phyloP scores from a whole-genome alignment of 2,113 vertebrate species.

The Protomyctophum bolini region DNA sequence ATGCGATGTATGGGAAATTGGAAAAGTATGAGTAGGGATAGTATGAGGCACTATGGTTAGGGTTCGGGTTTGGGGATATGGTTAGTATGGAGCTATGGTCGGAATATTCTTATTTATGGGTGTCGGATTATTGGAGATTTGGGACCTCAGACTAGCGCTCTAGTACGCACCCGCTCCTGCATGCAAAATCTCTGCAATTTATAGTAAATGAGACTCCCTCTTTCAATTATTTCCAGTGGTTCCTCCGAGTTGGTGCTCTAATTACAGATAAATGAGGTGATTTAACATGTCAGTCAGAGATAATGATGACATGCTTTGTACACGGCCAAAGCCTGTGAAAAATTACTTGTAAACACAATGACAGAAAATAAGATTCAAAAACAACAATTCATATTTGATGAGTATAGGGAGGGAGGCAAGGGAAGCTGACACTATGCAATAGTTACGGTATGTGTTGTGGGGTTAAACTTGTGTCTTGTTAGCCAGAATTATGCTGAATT shows the following conservation, averaged over 20 bases:
- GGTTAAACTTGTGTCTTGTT: conserved; percentile 63
- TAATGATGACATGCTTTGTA: conserved; percentile 53
- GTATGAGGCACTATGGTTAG: too few species aligned
- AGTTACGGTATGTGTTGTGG: conserved; percentile 31
- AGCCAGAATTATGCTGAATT: conserved; percentile 75
- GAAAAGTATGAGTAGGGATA: too few species aligned
- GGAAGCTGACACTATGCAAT: conserved; percentile 48
- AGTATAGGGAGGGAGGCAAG: conserved; percentile 10
- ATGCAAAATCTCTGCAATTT: conserved; percentile 1
- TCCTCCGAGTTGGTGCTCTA: conserved; percentile 37
- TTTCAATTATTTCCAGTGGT: conserved; percentile 22
- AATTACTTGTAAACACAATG: conserved; percentile 38
- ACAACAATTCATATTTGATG: conserved; percentile 31
- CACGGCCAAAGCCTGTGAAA: conserved; percentile 32
- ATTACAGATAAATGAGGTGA: conserved; percentile 64
- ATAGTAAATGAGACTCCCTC: background rate
- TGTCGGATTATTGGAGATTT: too few species aligned
- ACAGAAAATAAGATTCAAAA: conserved; percentile 45
- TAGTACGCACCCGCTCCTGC: background rate
- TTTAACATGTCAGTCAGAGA: conserved; percentile 54
- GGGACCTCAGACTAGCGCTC: too few species aligned
- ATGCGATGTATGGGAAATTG: too few species aligned
- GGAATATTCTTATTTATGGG: too few species aligned
- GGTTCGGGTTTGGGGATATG: too few species aligned
- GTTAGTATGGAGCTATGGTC: too few species aligned